phyloP scores from a whole-genome alignment of 2,797 vertebrate species.

The Protonibea diacanthus region DNA sequence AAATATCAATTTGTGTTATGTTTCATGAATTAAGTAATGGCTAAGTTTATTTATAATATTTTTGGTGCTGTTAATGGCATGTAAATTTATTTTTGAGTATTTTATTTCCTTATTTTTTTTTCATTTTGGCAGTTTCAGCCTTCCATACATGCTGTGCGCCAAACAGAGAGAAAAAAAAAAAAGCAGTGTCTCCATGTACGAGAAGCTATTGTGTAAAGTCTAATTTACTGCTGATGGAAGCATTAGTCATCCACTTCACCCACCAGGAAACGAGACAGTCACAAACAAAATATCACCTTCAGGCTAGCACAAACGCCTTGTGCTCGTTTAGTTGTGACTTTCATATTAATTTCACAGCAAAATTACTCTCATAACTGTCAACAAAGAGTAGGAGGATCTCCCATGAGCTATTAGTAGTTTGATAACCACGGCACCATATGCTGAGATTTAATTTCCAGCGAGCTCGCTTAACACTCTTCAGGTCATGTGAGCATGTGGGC shows the following conservation, averaged over 20 bases:
- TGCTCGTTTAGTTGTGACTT: slow-evolving; percentile 4
- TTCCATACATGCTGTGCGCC: too few relatives aligned
- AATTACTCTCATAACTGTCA: not conserved
- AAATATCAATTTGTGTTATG: too few relatives aligned
- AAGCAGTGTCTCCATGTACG: not conserved
- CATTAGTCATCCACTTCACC: slow-evolving; percentile 14
- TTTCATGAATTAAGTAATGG: too few relatives aligned
- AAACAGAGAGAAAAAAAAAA: too few relatives aligned
- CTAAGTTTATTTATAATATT: too few relatives aligned
- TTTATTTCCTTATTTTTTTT: too few relatives aligned
- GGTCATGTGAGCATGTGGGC: not conserved
- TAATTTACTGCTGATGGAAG: slow-evolving; percentile 23
- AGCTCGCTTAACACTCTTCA: not conserved
- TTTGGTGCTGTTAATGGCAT: too few relatives aligned
- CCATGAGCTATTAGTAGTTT: not conserved
- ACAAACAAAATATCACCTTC: slow-evolving; percentile 2
- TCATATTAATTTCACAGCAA: not conserved
- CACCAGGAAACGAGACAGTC: not conserved
- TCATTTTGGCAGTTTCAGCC: too few relatives aligned
- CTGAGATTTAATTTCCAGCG: not conserved
- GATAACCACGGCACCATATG: not conserved
- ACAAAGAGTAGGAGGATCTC: not conserved
- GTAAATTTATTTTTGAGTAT: too few relatives aligned
- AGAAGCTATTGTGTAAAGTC: slow-evolving; percentile 7
- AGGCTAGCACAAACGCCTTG: not conserved